Conservation (phyloP, 2,888 invertebrate species). For the Didymodactylos carnosus region DNA sequence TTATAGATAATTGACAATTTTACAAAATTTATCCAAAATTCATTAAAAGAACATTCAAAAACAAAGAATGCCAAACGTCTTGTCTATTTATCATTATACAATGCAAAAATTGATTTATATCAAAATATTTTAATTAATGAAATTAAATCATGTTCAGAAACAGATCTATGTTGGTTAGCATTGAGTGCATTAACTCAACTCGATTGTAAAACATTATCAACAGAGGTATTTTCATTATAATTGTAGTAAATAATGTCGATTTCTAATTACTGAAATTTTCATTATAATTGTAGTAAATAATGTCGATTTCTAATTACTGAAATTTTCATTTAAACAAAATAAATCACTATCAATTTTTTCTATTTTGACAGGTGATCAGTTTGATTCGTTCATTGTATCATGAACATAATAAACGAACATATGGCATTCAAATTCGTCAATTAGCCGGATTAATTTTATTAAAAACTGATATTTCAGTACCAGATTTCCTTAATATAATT, state of each 20-base stretch:
- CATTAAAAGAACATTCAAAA: too few species aligned
- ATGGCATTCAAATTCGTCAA: not conserved
- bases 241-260: too few species aligned
- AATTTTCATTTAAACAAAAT: too few species aligned
- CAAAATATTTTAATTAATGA: not conserved
- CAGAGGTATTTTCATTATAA: too few species aligned
- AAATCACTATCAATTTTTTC: too few species aligned
- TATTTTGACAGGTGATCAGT: too few species aligned
- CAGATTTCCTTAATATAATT: not conserved
- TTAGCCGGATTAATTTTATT: not conserved
- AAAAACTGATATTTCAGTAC: not conserved
- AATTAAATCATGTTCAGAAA: not conserved
- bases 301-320: too few species aligned
- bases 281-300: too few species aligned
- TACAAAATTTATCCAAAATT: not conserved
- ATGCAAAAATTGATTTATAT: not conserved
- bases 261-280: too few species aligned
- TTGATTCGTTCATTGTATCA: not conserved
- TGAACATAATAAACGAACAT: not conserved
- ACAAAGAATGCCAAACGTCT: not conserved
- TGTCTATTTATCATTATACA: not conserved
- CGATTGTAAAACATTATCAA: not conserved
- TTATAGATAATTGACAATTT: not conserved
- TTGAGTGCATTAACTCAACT: not conserved
- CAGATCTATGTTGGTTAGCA: not conserved